Conservation (phyloP, 2,797 vertebrate genomes). For the Poecilia velifera region DNA sequence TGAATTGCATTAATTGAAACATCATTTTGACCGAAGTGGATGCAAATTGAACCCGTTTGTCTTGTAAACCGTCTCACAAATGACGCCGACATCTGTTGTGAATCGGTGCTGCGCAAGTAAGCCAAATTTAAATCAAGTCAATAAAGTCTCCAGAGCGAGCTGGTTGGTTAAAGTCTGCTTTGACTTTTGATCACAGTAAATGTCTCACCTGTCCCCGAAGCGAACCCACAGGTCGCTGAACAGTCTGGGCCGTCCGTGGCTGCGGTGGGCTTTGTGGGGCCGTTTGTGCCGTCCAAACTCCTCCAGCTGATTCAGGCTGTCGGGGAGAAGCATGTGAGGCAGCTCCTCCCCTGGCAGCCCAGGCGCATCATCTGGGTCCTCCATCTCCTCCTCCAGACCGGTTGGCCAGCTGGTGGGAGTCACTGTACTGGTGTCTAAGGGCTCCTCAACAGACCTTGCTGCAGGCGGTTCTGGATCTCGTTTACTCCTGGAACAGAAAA, state of each 20-base stretch:
- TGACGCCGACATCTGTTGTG: not conserved
- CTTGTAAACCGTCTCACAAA: not conserved
- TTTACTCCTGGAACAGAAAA: conserved; percentile 44
- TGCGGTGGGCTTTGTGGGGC: conserved; percentile 87
- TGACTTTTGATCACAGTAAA: not conserved
- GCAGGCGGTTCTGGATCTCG: conserved; percentile 53
- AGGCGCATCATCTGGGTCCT: conserved; percentile 53
- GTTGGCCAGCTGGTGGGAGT: conserved; percentile 70
- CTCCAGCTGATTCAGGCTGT: conserved; percentile 97
- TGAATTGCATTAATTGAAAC: not conserved
- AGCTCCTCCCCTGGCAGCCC: conserved; percentile 76
- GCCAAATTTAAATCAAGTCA: not conserved
- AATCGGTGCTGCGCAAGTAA: not conserved
- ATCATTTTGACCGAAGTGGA: not conserved
- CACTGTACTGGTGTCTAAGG: conserved; percentile 20
- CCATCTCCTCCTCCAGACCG: conserved; percentile 62
- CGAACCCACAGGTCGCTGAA: conserved; percentile 99
- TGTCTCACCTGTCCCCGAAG: conserved; percentile 91
- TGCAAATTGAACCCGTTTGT: not conserved
- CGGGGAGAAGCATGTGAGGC: conserved; percentile 91
- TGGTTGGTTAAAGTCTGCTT: not conserved
- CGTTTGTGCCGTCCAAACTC: conserved; percentile 95
- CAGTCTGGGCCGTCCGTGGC: conserved; percentile 86
- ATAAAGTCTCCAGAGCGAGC: not conserved
- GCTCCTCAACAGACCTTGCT: conserved; percentile 47